Conservation (phyloP, 2,888 invertebrate genomes). For the Amiota mariae region DNA sequence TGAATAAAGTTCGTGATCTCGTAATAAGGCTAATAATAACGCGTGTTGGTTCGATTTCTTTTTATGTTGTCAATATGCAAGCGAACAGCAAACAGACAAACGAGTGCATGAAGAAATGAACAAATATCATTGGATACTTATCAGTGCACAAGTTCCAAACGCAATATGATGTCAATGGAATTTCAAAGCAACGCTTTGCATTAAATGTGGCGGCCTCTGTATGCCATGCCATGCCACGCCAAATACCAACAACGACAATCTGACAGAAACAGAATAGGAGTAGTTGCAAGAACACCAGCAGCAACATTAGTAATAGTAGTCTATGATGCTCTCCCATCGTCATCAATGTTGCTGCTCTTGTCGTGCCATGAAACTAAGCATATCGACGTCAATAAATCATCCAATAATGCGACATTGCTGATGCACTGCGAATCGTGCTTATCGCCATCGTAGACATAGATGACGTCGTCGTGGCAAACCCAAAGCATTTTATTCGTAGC, state of each 20-base stretch:
- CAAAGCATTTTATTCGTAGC: no score
- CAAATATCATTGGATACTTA: slow-evolving; percentile 6
- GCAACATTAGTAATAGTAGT: slow-evolving; percentile 17
- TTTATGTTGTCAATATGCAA: slow-evolving; percentile 17
- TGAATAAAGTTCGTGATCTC: slow-evolving; percentile 33
- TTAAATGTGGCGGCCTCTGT: slow-evolving; percentile 6
- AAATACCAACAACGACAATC: background rate
- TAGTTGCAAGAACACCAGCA: background rate
- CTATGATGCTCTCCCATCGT: background rate
- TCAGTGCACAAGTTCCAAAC: background rate
- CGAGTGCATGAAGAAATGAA: background rate
- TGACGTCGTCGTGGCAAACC: background rate
- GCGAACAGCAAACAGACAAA: background rate
- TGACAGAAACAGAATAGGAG: background rate
- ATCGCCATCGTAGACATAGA: background rate
- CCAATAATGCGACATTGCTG: slow-evolving; percentile 67
- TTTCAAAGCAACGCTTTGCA: slow-evolving; percentile 3
- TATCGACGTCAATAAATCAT: slow-evolving; percentile 73
- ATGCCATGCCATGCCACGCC: background rate
- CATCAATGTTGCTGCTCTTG: background rate
- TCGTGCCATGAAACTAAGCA: slow-evolving; percentile 68
- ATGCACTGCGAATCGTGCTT: slow-evolving; percentile 8
- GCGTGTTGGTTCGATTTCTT: slow-evolving; percentile 4
- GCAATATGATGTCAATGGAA: slow-evolving; percentile 10
- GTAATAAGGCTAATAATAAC: slow-evolving; percentile 56